These are phyloP conservation scores for Cosmopolites sordidus DNA, from an alignment of 2,888 invertebrate genomes.

Conservation along the genomic window DNA sequence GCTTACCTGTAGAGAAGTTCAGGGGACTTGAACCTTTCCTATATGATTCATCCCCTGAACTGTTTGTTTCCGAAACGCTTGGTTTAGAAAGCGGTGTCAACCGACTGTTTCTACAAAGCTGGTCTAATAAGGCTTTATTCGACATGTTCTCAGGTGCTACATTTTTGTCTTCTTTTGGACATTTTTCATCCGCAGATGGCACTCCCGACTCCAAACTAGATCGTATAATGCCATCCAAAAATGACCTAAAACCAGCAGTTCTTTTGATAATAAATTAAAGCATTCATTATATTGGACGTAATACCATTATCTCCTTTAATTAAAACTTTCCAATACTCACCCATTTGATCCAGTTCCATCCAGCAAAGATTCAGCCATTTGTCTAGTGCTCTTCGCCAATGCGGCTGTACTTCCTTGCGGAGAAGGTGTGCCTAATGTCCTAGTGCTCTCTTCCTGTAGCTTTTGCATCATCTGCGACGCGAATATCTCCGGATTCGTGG, in stretches of 20 bases:
- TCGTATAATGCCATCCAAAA: slow-evolving; percentile 74
- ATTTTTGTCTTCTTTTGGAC: slow-evolving; percentile 53
- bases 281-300: too few species aligned
- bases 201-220: slow-evolving; percentile 72
- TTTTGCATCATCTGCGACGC: slow-evolving; percentile 79
- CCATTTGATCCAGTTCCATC: slow-evolving; percentile 63
- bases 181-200: slow-evolving; percentile 50
- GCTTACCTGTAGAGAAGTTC: slow-evolving; percentile 39
- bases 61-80: slow-evolving; percentile 38
- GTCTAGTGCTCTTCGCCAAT: slow-evolving; percentile 51
- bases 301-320: too few species aligned
- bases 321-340: slow-evolving; percentile 37
- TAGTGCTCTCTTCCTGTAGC: slow-evolving; percentile 66
- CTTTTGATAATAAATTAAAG: not conserved
- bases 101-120: slow-evolving; percentile 60
- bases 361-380: slow-evolving; percentile 63
- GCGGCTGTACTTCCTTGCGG: slow-evolving; percentile 33
- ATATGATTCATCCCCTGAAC: slow-evolving; percentile 52
- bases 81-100: slow-evolving; percentile 52
- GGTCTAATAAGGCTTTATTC: slow-evolving; percentile 62
- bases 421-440: slow-evolving; percentile 40
- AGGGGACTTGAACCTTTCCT: slow-evolving; percentile 42
- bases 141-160: slow-evolving; percentile 53
- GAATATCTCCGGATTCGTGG: slow-evolving; percentile 65
- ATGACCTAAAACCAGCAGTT: slow-evolving; percentile 49